These are phyloP conservation scores for Mirounga angustirostris DNA, from an alignment of 2,113 vertebrate genomes.

Conservation along the genomic window DNA sequence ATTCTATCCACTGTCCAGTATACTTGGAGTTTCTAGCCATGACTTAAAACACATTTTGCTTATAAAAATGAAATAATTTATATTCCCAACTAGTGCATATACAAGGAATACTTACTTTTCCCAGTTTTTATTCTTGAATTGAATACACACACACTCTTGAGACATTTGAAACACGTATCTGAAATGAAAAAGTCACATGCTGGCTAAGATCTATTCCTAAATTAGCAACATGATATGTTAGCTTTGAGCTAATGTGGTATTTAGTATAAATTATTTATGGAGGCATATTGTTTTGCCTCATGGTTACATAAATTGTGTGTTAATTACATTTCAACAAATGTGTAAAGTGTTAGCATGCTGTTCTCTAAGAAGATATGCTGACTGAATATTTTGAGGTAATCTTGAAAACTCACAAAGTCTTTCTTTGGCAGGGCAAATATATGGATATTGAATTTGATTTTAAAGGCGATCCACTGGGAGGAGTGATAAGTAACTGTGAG, in stretches of 20 bases:
- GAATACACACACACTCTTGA: background rate
- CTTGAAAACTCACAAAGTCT: conserved; percentile 46
- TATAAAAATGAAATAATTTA: conserved; percentile 30
- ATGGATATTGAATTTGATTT: conserved; percentile 99
- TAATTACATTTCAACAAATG: conserved; percentile 45
- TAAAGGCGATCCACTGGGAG: conserved; percentile 98
- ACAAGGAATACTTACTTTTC: background rate
- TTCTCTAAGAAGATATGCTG: background rate
- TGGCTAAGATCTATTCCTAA: background rate
- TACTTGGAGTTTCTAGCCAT: background rate
- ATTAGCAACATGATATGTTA: background rate
- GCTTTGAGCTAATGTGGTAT: background rate
- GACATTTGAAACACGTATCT: background rate
- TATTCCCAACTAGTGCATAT: background rate
- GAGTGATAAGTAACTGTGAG: conserved; percentile 99
- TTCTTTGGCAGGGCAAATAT: conserved; percentile 96
- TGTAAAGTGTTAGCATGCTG: background rate
- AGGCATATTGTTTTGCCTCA: background rate
- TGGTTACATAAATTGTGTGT: background rate
- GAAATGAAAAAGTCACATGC: background rate
- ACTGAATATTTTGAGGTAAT: background rate
- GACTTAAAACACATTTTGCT: conserved; percentile 21
- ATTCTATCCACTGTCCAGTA: background rate
- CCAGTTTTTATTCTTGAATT: conserved; percentile 11
- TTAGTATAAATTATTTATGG: conserved; percentile 53